Evolutionary conservation across 2,113 vertebrate genomes (phyloP), one percentile per base, ranked within the genome.

Genomic region (Hemichromis elongatus): DNA sequence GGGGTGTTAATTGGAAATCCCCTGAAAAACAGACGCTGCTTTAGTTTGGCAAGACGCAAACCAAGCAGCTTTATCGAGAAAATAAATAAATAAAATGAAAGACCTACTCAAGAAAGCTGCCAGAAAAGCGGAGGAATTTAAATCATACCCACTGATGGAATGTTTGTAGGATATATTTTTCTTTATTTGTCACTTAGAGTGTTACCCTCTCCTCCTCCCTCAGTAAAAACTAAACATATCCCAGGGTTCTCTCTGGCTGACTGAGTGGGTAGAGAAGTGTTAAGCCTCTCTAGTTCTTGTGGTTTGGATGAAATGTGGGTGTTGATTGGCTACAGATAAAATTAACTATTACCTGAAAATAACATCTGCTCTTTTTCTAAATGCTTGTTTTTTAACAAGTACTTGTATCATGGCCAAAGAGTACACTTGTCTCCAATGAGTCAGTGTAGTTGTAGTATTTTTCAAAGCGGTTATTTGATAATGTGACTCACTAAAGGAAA

Each of bases 71-170:
- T 95, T 95, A 91, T 26, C 19, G 45, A 63, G 56, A 55, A 89
- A 91, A 92, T 88, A 92, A 90, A 90, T 92, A 94, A 88, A 89
- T 84, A 87, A 90, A 80, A 91, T 56, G 93, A 68, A 80, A 95
- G 92, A 94, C 93, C 94, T 94, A 91, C 92, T 93, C 84, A 86
- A 85, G 90, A 90, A 90, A 91, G 89, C 92, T 95, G 94, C 91
- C 94, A 95, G 16, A 90, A 88, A 91, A 88, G 91, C 91, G 75
- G 82, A 84, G 89, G 93, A 95, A 95, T 95, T 95, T 95, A 92
- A 95, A 95, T 94, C 92, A 91, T 90, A 93, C 81, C 92, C 92
- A 94, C 82, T 95, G 94, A 95, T 94, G 89, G 93, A 93, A 95
- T 95, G 92, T 93, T 95, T 95, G 79, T 93, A 87, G 86, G 85